Conservation (phyloP, 1,140 invertebrate species). For the Adoxophyes honmai region DNA sequence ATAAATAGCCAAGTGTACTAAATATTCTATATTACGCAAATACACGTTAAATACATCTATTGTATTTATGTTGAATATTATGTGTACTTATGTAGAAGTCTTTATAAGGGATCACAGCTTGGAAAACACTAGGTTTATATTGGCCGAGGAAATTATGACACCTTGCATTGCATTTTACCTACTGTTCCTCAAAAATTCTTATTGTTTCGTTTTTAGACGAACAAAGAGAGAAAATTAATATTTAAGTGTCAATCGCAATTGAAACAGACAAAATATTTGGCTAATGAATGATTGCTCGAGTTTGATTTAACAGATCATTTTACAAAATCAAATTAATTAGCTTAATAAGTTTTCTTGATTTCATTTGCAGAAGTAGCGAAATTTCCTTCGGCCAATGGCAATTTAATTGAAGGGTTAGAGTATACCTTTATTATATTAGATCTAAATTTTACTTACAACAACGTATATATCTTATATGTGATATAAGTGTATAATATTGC, state of each 20-base stretch:
- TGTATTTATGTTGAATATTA: conserved; percentile 38
- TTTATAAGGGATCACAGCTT: conserved; percentile 74
- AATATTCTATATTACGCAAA: neutral
- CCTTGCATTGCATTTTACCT: neutral
- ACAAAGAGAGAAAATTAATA: no score
- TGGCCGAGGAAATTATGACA: conserved; percentile 28
- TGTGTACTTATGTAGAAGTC: conserved; percentile 71
- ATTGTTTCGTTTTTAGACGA: no score
- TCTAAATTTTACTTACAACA: conserved; percentile 3
- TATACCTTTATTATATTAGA: conserved; percentile 17
- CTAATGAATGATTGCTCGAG: no score
- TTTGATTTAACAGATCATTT: no score
- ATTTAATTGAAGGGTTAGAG: conserved; percentile 17
- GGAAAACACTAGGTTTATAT: conserved; percentile 67
- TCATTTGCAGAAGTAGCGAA: no score
- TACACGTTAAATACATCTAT: conserved; percentile 21
- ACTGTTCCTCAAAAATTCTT: no score
- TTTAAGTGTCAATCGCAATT: no score
- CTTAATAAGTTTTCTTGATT: no score
- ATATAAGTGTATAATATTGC: no score
- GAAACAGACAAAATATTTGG: no score
- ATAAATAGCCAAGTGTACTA: no score
- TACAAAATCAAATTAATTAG: no score
- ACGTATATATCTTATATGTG: neutral
- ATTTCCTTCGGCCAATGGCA: conserved; percentile 15